Evolutionary conservation across 2,113 vertebrate genomes (phyloP), one percentile per base, ranked within the genome.

Genomic region (Pontoporia blainvillei): DNA sequence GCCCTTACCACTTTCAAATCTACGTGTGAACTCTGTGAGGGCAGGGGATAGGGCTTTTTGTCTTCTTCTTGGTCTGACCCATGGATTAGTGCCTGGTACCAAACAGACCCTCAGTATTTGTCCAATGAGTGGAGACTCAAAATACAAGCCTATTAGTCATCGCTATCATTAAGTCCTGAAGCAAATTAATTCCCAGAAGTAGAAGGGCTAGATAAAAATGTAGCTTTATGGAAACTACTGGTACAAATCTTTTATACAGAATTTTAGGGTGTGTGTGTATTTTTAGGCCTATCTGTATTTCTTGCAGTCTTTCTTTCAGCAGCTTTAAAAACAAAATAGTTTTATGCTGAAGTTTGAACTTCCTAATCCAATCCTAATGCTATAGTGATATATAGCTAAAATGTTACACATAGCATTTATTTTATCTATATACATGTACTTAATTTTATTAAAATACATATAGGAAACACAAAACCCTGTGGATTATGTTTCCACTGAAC

Each of bases 401-500:
- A 64, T 49, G 57, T 57, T 44, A 85, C 36, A 86, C 27, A 44
- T 25, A 54, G 14, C 21, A 72, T 36, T 34, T 46, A 49, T 34
- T 66, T 39, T 92, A 79, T 46, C 34, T 96, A 39, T 41, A 62
- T 78, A 83, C 46, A 57, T 81, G 14, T 14, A 76, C 25, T 76
- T 76, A 29, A 23, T 64, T 73, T 62, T 90, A 94, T 64, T 79
- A 96, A 94, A 64, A 86, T 76, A 39, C 49, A 86, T n/a, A 78
- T 14, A 61, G 12, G 9, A 5, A 88, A 64, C 23, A 92, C 54
- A 87, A 85, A 57, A 13, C 15, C 5, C 73, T n/a, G 23, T 41
- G 36, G 11, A 57, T 67, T 61, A 36, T n/a, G 44, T 57, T 81
- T 66, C 39, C 25, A 86, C 14, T 86, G 46, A 81, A 54, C 6